Evolutionary conservation across 2,113 vertebrate genomes (phyloP).

Genomic region (Crotalus tigris): DNA sequence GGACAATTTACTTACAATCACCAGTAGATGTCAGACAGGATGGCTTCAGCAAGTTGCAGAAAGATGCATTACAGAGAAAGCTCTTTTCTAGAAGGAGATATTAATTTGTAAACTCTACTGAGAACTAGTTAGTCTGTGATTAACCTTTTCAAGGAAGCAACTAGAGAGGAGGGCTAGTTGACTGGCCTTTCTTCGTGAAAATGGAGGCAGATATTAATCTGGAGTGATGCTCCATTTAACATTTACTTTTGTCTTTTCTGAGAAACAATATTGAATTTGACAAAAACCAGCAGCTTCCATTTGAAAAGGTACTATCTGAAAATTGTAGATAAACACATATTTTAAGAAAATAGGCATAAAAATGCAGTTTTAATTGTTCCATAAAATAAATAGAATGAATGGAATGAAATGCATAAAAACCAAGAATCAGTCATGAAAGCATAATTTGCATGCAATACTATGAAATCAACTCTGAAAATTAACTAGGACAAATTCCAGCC

Average conservation of each 20-base stretch:
- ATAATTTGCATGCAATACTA: not conserved
- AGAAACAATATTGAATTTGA: constrained; percentile 19
- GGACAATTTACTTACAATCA: not conserved
- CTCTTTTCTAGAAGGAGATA: not conserved
- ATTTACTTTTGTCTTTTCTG: constrained; percentile 9
- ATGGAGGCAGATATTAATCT: not conserved
- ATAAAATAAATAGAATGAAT: not conserved
- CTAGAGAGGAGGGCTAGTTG: not conserved
- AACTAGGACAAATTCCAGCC: constrained; percentile 9
- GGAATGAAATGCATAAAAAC: not conserved
- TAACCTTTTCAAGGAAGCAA: not conserved
- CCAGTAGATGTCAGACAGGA: constrained; percentile 60
- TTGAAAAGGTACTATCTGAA: constrained; percentile 24
- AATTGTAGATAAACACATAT: constrained; percentile 12
- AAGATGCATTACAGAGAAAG: not conserved
- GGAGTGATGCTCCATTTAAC: constrained; percentile 3
- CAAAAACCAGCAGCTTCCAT: not conserved
- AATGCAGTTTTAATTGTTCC: not conserved
- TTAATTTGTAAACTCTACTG: not conserved
- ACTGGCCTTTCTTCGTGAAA: constrained; percentile 23
- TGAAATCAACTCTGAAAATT: not conserved
- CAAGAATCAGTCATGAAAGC: not conserved
- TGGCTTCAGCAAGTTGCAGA: not conserved
- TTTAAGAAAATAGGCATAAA: not conserved
- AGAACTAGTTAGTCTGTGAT: not conserved